phyloP scores from a whole-genome alignment of 2,797 vertebrate species.

The Pempheris klunzingeri region DNA sequence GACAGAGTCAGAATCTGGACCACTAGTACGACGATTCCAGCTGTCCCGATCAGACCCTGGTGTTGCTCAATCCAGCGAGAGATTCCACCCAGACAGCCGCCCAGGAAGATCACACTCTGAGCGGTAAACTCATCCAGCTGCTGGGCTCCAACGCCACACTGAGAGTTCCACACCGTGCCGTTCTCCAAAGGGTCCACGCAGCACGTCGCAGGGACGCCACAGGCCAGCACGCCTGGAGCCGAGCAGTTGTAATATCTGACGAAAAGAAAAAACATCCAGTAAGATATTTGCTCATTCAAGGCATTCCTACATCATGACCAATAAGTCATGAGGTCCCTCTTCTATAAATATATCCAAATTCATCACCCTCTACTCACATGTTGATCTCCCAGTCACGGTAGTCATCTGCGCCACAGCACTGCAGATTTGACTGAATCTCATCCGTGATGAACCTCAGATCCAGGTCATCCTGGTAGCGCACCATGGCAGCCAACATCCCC shows the following conservation, averaged over 20 bases:
- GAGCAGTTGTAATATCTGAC: conserved; percentile 95
- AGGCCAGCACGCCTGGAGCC: conserved; percentile 88
- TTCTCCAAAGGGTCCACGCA: conserved; percentile 88
- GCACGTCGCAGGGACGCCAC: conserved; percentile 92
- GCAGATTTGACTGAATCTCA: conserved; percentile 90
- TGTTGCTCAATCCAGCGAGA: conserved; percentile 84
- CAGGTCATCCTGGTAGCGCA: conserved; percentile 89
- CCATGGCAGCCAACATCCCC: conserved; percentile 84
- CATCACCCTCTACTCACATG: conserved; percentile 84
- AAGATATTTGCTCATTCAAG: neutral
- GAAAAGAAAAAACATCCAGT: neutral
- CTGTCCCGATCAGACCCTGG: conserved; percentile 57
- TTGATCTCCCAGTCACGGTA: conserved; percentile 93
- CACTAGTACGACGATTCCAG: conserved; percentile 52
- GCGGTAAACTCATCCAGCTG: conserved; percentile 81
- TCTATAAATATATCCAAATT: neutral
- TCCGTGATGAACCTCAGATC: conserved; percentile 92
- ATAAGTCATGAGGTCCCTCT: neutral
- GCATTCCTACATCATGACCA: neutral
- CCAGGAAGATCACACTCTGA: conserved; percentile 81
- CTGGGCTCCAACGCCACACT: conserved; percentile 87
- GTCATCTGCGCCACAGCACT: conserved; percentile 90
- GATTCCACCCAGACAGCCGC: conserved; percentile 88
- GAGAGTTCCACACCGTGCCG: conserved; percentile 87
- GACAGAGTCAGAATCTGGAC: conserved; percentile 84